Evolutionary conservation across 2,113 vertebrate genomes (phyloP), one percentile per base, ranked within the genome.

Genomic region (Sitta europaea): DNA sequence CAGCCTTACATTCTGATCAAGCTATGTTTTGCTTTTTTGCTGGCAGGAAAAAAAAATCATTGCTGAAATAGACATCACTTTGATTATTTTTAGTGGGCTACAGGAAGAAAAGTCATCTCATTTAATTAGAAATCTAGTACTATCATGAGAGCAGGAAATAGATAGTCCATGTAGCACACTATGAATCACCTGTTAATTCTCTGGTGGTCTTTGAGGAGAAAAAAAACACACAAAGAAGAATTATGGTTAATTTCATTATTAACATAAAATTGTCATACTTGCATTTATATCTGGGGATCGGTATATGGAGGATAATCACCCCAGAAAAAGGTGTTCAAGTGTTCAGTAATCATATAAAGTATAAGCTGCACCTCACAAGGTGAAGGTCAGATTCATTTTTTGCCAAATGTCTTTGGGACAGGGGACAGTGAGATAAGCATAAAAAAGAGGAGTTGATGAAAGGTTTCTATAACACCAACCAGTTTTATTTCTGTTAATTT

Each of bases 31-130:
- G 35, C 79, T 88, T 58, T 35, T n/a, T n/a, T n/a, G n/a, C n/a
- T n/a, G n/a, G n/a, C 51, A 85, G 91, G 67, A 25, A 65, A 74
- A 55, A 65, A 38, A 14, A 21, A 16, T 35, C 24, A 36, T 11
- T 74, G 36, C 45, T 91, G 86, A 88, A 96, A 68, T 2, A 93
- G 71, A 80, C 43, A 55, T 59, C 1, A 12, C 10, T 93, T 53
- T 90, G 87, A 91, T 67, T 88, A 51, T 87, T 92, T 92, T 95
- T 59, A 80, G 42, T 72, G 61, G 42, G 29, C 72, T 82, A 21
- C 9, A 36, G 7, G 29, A 77, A 88, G 77, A 80, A 77, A 54
- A 9, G 35, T 15, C 1, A 50, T 36, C 53, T 51, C 21, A 31
- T 85, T 91, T 94, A 86, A 95, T 92, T 75, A 85, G 71, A 51